These are phyloP conservation scores for Circaetus gallicus DNA, from an alignment of 2,113 vertebrate genomes.

Conservation along the genomic window DNA sequence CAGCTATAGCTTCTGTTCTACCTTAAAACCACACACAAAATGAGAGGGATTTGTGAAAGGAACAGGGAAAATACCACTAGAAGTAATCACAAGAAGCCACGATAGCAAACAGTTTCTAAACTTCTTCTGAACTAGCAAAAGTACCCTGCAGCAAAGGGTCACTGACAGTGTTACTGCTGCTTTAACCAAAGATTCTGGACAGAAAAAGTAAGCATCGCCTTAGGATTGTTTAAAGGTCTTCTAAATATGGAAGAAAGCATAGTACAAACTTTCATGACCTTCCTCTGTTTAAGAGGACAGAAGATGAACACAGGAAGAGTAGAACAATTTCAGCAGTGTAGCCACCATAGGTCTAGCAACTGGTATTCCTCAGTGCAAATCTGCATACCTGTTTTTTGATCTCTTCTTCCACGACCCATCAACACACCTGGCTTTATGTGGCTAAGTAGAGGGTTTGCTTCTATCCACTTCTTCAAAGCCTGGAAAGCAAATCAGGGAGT, in stretches of 20 bases:
- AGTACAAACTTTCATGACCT: neutral
- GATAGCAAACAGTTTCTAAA: neutral
- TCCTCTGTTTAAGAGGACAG: neutral
- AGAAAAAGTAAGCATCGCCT: neutral
- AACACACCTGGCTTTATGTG: slow-evolving; percentile 72
- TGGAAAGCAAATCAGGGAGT: slow-evolving; percentile 39
- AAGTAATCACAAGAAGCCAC: neutral
- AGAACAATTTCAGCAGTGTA: neutral
- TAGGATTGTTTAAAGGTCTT: neutral
- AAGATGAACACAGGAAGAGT: neutral
- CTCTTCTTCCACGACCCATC: slow-evolving; percentile 72
- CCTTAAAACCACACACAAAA: neutral
- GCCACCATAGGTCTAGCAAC: neutral
- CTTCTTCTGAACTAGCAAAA: neutral
- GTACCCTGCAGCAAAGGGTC: neutral
- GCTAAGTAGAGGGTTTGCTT: slow-evolving; percentile 69
- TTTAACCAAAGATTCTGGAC: neutral
- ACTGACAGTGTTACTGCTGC: neutral
- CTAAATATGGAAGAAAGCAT: neutral
- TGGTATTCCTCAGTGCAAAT: neutral
- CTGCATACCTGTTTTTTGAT: slow-evolving; percentile 52
- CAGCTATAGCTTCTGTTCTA: neutral
- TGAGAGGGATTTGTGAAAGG: neutral
- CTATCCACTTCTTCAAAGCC: slow-evolving; percentile 82
- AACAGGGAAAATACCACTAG: neutral